Evolutionary conservation across 2,797 vertebrate species (phyloP).

Genomic region (Onychomys torridus): DNA sequence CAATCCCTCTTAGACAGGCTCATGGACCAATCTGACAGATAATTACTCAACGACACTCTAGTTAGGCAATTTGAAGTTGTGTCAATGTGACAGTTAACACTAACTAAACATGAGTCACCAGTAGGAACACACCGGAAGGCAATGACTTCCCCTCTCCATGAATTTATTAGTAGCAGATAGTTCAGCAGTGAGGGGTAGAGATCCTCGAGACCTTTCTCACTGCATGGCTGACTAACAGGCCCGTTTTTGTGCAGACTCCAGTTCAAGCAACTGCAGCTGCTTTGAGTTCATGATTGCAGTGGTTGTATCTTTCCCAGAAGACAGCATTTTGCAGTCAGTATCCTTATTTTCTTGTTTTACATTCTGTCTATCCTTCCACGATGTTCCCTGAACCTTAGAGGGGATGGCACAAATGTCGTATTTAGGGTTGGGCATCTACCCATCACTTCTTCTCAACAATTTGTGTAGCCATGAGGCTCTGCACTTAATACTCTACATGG

Average conservation of each 20-base stretch:
- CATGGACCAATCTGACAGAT: neutral
- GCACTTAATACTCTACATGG: too few species aligned
- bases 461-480: neutral
- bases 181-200: neutral
- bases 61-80: neutral
- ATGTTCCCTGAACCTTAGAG: neutral
- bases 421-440: neutral
- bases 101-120: neutral
- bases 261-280: neutral
- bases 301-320: neutral
- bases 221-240: too few species aligned
- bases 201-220: neutral
- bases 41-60: neutral
- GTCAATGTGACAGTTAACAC: neutral
- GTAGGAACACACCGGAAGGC: neutral
- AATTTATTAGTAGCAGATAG: neutral
- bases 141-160: neutral
- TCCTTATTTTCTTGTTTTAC: neutral
- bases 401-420: neutral
- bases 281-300: neutral
- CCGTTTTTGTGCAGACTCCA: neutral
- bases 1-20: neutral
- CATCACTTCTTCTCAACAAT: neutral
- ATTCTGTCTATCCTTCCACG: neutral
- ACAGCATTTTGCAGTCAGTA: neutral